These are phyloP conservation scores for Felis chaus DNA, from an alignment of 2,113 vertebrate genomes.

Conservation along the genomic window DNA sequence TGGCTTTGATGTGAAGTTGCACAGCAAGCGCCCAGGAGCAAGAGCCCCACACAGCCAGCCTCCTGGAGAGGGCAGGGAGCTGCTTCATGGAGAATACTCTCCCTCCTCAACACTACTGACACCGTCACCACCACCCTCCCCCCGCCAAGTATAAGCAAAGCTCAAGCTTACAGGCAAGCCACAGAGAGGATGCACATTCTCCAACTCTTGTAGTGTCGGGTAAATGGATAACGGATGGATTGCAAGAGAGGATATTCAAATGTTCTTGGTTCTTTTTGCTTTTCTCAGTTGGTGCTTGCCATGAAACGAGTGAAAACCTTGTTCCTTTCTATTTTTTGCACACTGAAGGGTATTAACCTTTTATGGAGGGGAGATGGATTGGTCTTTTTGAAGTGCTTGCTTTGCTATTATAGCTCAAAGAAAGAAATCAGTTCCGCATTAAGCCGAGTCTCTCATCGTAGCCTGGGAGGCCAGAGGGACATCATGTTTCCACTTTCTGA, in stretches of 20 bases:
- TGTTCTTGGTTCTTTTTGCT: slow-evolving; percentile 70
- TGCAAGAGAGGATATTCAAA: slow-evolving; percentile 78
- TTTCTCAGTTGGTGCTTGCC: slow-evolving; percentile 76
- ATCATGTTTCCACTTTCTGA: slow-evolving; percentile 68
- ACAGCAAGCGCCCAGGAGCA: background rate
- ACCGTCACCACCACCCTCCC: background rate
- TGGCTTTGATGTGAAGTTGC: background rate
- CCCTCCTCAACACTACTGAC: background rate
- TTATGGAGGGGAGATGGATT: slow-evolving; percentile 66
- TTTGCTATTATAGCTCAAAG: slow-evolving; percentile 77
- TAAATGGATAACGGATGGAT: slow-evolving; percentile 75
- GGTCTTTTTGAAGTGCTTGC: slow-evolving; percentile 76
- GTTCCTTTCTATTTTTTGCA: background rate
- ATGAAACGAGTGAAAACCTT: slow-evolving; percentile 35
- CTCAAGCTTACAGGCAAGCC: slow-evolving; percentile 10
- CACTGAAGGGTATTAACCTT: slow-evolving; percentile 67
- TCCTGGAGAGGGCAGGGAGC: background rate
- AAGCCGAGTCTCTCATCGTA: slow-evolving; percentile 34
- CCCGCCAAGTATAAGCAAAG: background rate
- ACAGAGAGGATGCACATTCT: slow-evolving; percentile 52
- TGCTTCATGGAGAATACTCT: background rate
- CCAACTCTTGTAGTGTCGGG: slow-evolving; percentile 64
- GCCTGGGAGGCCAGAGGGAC: slow-evolving; percentile 64
- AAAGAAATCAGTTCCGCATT: slow-evolving; percentile 74
- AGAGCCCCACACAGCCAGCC: background rate